Evolutionary conservation across 2,888 invertebrate genomes (phyloP).

Genomic region (Drosophila nr. medialis): DNA sequence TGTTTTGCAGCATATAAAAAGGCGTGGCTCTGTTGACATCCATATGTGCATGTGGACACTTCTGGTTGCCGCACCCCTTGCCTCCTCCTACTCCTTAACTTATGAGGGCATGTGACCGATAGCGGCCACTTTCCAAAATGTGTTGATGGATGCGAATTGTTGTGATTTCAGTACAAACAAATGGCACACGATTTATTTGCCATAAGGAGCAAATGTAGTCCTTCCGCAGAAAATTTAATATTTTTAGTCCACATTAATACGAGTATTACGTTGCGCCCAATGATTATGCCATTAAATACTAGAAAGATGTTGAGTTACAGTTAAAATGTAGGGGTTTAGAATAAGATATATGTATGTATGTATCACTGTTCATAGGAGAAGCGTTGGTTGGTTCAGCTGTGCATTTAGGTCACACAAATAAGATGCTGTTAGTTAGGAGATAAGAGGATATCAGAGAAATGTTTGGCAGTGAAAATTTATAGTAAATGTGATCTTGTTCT

Average conservation of each 20-base stretch:
- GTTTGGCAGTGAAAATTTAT: background rate
- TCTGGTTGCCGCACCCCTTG: background rate
- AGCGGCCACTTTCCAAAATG: conserved; percentile 40
- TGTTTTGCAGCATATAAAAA: conserved; percentile 78
- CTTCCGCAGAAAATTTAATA: background rate
- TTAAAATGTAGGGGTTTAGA: background rate
- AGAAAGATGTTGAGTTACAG: background rate
- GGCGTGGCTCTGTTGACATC: conserved; percentile 39
- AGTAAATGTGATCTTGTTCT: background rate
- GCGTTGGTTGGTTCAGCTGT: background rate
- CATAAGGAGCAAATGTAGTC: conserved; percentile 11
- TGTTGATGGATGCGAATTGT: conserved; percentile 63
- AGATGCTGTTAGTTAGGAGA: background rate
- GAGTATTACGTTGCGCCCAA: background rate
- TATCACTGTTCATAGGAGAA: background rate
- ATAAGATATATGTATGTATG: background rate
- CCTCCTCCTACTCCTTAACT: background rate
- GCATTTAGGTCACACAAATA: background rate
- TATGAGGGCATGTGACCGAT: conserved; percentile 22
- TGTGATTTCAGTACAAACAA: conserved; percentile 42
- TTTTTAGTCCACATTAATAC: conserved; percentile 5
- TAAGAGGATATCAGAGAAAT: background rate
- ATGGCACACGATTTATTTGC: conserved; percentile 35
- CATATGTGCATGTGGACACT: conserved; percentile 29
- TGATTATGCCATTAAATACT: background rate